phyloP scores from a whole-genome alignment of 2,113 vertebrate species.

The Haemorhous mexicanus region DNA sequence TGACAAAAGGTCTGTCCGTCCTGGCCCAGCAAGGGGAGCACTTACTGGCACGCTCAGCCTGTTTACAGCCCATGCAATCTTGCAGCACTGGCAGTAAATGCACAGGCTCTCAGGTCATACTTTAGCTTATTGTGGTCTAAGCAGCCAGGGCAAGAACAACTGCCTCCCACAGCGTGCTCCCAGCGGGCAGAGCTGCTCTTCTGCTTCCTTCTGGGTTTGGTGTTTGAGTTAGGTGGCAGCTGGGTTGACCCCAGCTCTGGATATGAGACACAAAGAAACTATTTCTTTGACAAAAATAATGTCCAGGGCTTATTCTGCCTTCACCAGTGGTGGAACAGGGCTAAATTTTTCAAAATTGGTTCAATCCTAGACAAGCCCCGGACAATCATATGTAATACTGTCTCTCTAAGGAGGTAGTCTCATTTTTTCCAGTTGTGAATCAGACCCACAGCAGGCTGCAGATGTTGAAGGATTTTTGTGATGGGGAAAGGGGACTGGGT shows the following conservation, averaged over 20 bases:
- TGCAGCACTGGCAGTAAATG: background rate
- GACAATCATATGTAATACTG: background rate
- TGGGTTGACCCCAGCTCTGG: background rate
- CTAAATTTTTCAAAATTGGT: background rate
- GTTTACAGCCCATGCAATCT: background rate
- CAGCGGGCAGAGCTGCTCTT: background rate
- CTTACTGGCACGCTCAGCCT: rapidly evolving
- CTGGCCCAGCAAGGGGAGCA: background rate
- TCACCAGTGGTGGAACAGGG: background rate
- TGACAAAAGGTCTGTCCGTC: rapidly evolving
- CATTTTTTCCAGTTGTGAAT: background rate
- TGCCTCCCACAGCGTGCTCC: rapidly evolving
- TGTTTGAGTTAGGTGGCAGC: background rate
- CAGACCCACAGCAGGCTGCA: background rate
- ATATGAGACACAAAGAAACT: background rate
- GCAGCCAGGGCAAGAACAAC: background rate
- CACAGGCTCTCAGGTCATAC: background rate
- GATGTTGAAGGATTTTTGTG: background rate
- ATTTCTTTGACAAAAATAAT: background rate
- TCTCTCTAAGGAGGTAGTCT: background rate
- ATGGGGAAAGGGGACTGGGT: background rate
- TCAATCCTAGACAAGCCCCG: background rate
- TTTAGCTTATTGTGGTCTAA: rapidly evolving
- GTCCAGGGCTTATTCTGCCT: background rate
- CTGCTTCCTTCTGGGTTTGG: background rate